These are phyloP conservation scores for Meandrina meandrites DNA, from an alignment of 92 coral and sea anemone genomes.

Conservation along the genomic window DNA sequence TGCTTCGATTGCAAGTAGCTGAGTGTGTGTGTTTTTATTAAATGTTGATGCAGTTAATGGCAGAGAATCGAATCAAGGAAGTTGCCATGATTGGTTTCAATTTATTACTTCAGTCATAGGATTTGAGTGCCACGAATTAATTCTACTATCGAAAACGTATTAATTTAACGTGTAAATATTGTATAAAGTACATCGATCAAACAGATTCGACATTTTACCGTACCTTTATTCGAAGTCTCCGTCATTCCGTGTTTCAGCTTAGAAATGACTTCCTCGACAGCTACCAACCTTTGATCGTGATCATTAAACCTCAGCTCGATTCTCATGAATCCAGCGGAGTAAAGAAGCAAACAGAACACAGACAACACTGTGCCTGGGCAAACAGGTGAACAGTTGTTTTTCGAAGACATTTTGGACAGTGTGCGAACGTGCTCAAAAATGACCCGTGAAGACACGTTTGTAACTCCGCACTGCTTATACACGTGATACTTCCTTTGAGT, in stretches of 20 bases:
- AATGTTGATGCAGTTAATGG: no score
- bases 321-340: slow-evolving; percentile 7
- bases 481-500: neutral
- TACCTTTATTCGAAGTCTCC: neutral
- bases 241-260: neutral
- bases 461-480: neutral
- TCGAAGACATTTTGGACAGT: slow-evolving; percentile 8
- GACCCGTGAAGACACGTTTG: neutral
- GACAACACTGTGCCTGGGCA: slow-evolving; percentile 15
- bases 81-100: no score
- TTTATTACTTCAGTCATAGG: no score
- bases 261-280: neutral
- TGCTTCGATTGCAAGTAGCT: no score
- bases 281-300: neutral
- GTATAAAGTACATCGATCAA: no score
- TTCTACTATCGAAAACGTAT: no score
- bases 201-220: no score
- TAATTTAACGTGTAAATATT: no score
- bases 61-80: no score
- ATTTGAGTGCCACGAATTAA: no score
- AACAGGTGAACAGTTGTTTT: neutral
- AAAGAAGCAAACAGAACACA: neutral
- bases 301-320: neutral
- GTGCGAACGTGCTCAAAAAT: neutral
- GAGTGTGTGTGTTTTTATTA: no score